Conservation (phyloP, 2,797 vertebrate genomes). For the Leptatherina wallacei region DNA sequence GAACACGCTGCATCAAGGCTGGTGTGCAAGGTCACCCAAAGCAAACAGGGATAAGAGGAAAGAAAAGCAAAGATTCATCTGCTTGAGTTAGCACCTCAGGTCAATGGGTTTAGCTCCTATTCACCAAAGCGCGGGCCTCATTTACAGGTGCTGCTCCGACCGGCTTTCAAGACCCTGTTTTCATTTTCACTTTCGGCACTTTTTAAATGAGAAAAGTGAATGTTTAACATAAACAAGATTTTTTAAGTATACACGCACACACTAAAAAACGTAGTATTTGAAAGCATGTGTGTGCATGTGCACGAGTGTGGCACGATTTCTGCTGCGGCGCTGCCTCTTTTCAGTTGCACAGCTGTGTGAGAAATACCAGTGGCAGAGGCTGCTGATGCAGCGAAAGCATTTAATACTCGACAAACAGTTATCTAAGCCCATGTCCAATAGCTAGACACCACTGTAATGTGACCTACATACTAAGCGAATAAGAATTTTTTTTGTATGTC, state of each 20-base stretch:
- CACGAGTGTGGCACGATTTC: constrained; percentile 84
- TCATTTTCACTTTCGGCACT: constrained; percentile 44
- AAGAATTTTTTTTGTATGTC: constrained; percentile 82
- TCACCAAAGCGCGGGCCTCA: constrained; percentile 44
- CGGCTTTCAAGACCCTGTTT: constrained; percentile 44
- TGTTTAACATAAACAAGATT: constrained; percentile 63
- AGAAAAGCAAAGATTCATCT: constrained; percentile 85
- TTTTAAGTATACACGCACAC: constrained; percentile 29
- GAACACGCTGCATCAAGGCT: constrained; percentile 73
- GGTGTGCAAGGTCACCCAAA: constrained; percentile 90
- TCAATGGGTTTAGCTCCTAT: constrained; percentile 74
- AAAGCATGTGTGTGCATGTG: constrained; percentile 45
- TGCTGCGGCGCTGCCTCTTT: constrained; percentile 91
- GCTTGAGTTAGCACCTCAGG: constrained; percentile 80
- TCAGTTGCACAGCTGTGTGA: constrained; percentile 98
- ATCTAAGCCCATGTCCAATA: constrained; percentile 97
- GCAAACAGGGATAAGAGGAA: constrained; percentile 89
- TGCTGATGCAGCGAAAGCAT: constrained; percentile 99
- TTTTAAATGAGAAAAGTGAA: constrained; percentile 57
- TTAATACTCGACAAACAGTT: constrained; percentile 98
- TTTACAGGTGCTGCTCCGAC: constrained; percentile 58
- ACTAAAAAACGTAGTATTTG: constrained; percentile 3
- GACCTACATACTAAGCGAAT: constrained; percentile 98
- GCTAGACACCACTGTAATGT: constrained; percentile 93
- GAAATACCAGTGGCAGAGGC: constrained; percentile 96